Percentiles rank a stretch among this genome's conserved stretches.
These are phyloP conservation scores for Podarcis raffonei DNA, from an alignment of 2,113 vertebrate genomes.

Conservation along the genomic window DNA sequence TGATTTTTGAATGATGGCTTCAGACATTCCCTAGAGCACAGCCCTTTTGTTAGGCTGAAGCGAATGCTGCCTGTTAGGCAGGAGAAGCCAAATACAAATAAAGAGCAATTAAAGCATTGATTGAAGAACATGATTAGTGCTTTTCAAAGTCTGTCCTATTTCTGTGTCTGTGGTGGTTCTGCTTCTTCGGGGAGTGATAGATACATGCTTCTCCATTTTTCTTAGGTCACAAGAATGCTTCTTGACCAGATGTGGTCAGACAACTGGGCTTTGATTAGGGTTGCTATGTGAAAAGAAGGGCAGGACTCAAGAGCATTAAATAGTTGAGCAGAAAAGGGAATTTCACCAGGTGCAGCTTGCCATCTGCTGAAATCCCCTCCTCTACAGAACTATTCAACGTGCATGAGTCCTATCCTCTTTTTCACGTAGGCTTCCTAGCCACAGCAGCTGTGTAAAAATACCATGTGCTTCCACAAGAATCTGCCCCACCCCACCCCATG, in stretches of 20 bases:
- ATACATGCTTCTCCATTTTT: background rate
- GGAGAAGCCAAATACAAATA: background rate
- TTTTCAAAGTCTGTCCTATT: background rate
- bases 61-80: background rate
- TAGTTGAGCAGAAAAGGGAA: background rate
- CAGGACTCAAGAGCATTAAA: background rate
- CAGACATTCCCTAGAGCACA: background rate
- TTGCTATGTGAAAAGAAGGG: background rate
- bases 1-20: background rate
- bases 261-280: too few relatives aligned
- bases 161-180: background rate
- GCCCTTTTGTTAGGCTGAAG: background rate
- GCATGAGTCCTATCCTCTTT: too few relatives aligned
- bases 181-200: background rate
- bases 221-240: background rate
- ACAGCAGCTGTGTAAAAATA: too few relatives aligned
- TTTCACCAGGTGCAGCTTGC: too few relatives aligned
- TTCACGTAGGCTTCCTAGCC: too few relatives aligned
- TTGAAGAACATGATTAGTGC: background rate
- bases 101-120: background rate
- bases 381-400: too few relatives aligned
- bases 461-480: too few relatives aligned
- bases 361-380: too few relatives aligned
- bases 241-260: too few relatives aligned
- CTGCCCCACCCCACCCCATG: too few relatives aligned